A percentile compares a stretch with the other conserved stretches of the same genome.
Conservation (phyloP, 2,888 invertebrate genomes). For the Stictocephala bisonia region DNA sequence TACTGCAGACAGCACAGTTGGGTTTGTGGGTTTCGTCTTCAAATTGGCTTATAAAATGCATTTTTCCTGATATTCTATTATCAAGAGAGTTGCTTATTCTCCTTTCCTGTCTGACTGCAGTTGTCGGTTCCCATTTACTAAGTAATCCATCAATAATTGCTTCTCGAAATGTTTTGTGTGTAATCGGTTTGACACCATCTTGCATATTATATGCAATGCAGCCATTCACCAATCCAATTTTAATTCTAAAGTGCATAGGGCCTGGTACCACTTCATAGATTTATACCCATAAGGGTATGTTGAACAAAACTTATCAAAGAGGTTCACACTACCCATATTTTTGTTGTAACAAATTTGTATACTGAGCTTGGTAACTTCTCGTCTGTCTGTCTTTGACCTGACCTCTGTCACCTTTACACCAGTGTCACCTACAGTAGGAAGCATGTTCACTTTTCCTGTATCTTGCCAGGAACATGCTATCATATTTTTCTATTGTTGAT, state of each 20-base stretch:
- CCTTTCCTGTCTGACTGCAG: too few relatives aligned
- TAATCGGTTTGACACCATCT: conserved; percentile 1
- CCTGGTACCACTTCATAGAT: conserved; percentile 22
- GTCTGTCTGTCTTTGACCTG: neutral
- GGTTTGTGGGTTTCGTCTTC: too few relatives aligned
- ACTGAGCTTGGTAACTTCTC: neutral
- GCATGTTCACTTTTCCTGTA: conserved; percentile 33
- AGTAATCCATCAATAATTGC: too few relatives aligned
- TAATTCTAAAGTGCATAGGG: conserved; percentile 1
- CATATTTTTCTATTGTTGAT: neutral
- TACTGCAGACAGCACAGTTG: too few relatives aligned
- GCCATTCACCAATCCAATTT: conserved; percentile 6
- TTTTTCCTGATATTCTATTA: too few relatives aligned
- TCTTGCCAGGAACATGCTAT: conserved; percentile 20
- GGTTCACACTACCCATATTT: too few relatives aligned
- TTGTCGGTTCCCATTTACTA: too few relatives aligned
- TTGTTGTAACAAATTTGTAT: too few relatives aligned
- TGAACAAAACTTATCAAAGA: conserved; percentile 22
- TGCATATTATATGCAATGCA: conserved; percentile 32
- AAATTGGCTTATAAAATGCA: too few relatives aligned
- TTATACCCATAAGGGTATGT: conserved; percentile 14
- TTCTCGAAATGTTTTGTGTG: too few relatives aligned
- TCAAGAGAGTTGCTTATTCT: too few relatives aligned
- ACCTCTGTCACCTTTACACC: neutral
- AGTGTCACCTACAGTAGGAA: conserved; percentile 18